Evolutionary conservation across 2,113 vertebrate species (phyloP), one percentile per base, ranked within the genome.

Genomic region (Oceanodroma tethys): DNA sequence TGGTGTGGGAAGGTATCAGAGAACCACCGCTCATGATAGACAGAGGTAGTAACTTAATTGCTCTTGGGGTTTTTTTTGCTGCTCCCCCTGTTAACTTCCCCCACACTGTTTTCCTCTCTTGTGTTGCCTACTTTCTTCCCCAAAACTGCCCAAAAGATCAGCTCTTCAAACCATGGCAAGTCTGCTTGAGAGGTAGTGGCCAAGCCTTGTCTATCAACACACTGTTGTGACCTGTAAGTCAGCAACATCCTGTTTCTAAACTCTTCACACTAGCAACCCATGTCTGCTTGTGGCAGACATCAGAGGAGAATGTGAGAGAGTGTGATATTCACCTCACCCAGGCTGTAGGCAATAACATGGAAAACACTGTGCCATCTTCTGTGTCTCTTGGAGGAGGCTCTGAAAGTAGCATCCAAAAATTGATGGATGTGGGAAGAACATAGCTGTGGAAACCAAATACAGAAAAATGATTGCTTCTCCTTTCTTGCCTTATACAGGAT

Each of bases 21-120:
- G 30, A 87, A 70, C 12, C 9, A 65, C 40, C 0, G 0, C 50
- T 84, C 1, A 1, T 66, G 30, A n/a, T 16, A 66, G 16, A 30
- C 47, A 36, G 38, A 92, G 36, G 27, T 50, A 62, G 25, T 47
- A 80, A 62, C 62, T 59, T 82, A 58, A 34, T 74, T 88, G 29
- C 34, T 74, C 2, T 23, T 25, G n/a, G 10, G 0, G 0, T 1
- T 34, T 27, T 27, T 86, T 72, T 81, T 60, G 6, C 43, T 73
- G 25, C 13, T 78, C 3, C 13, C 3, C 4, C 27, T 42, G 7
- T 66, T 53, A 92, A 53, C 29, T 82, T 63, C 10, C 2, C 5
- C 7, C 2, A 4, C 5, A 9, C 5, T 19, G 10, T 75, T 74
- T 88, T 81, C 11, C 4, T 76, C 19, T 91, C 43, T 67, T 58